phyloP scores from a whole-genome alignment of 2,113 vertebrate genomes.

The Oreotragus oreotragus region DNA sequence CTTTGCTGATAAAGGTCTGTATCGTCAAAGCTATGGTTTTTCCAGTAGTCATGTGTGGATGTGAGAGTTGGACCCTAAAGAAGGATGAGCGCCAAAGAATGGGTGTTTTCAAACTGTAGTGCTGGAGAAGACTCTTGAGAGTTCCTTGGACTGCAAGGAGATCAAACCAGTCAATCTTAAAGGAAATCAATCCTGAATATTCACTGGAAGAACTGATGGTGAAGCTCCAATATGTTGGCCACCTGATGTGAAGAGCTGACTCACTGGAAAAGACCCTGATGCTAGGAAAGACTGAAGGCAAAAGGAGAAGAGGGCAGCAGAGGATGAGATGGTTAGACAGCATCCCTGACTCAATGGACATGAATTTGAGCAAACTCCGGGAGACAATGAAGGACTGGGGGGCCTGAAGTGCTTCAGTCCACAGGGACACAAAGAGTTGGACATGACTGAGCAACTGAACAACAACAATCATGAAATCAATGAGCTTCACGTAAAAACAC shows the following conservation, averaged over 20 bases:
- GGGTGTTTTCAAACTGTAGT: not conserved
- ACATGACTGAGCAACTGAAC: not conserved
- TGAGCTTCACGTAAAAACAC: not conserved
- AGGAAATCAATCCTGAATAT: not conserved
- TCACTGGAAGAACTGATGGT: not conserved
- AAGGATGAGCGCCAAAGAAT: rapidly evolving
- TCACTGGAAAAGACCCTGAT: not conserved
- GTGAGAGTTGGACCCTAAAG: not conserved
- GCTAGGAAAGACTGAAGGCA: not conserved
- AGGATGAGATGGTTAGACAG: not conserved
- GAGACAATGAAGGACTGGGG: not conserved
- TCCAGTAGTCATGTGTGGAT: not conserved
- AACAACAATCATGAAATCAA: not conserved
- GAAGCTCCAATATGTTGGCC: not conserved
- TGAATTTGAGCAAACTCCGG: not conserved
- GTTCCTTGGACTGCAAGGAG: not conserved
- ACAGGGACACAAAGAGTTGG: not conserved
- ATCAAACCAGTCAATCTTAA: not conserved
- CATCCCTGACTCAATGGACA: not conserved
- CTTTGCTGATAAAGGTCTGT: not conserved
- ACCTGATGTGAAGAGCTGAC: not conserved
- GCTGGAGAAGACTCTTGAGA: not conserved
- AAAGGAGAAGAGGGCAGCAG: not conserved
- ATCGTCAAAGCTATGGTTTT: not conserved
- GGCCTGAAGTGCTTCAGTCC: not conserved